These are phyloP conservation scores for Athripsodes cinereus DNA, from an alignment of 2,888 invertebrate genomes.

Conservation along the genomic window DNA sequence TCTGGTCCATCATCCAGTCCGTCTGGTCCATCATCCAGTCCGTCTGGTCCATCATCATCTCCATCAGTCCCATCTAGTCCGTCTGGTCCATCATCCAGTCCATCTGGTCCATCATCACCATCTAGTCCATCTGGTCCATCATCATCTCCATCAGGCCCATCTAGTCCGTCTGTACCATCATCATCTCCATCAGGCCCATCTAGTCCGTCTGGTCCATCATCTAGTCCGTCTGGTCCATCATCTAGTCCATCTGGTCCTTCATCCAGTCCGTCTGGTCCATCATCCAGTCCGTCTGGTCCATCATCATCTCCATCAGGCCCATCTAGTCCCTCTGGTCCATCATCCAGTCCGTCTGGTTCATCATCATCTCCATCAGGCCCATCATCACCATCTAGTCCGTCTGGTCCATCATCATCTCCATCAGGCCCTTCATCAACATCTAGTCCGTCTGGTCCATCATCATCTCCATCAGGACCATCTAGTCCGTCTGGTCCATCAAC, in stretches of 20 bases:
- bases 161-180: background rate
- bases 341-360: background rate
- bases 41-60: background rate
- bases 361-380: background rate
- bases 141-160: background rate
- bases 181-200: background rate
- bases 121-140: background rate
- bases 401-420: background rate
- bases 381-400: background rate
- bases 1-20: background rate
- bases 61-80: background rate
- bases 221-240: background rate
- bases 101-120: constrained; percentile 2
- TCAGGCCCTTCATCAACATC: background rate
- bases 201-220: background rate
- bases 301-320: background rate
- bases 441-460: background rate
- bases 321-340: too few relatives aligned
- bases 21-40: background rate
- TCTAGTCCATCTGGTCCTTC: background rate
- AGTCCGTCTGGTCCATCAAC: background rate
- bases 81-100: background rate
- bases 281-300: background rate
- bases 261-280: background rate
- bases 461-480: background rate